Conservation (phyloP, 1,140 invertebrate genomes). For the Gonioctena quinquepunctata region DNA sequence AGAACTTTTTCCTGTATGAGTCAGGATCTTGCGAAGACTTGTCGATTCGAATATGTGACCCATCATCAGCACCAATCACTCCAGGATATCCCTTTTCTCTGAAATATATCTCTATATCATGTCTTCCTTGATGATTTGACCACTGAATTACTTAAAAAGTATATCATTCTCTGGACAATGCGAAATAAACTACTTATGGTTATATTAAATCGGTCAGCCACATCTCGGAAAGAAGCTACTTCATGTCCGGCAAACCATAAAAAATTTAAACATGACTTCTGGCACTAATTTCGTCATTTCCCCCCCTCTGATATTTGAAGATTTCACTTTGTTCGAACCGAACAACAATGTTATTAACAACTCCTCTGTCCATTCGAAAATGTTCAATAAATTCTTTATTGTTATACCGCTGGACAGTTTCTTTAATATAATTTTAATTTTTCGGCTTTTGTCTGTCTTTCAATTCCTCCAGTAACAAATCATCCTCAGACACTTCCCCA, state of each 20-base stretch:
- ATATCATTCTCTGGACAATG: background rate
- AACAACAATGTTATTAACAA: too few species aligned
- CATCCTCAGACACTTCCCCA: too few species aligned
- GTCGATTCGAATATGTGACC: constrained; percentile 38
- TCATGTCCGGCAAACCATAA: background rate
- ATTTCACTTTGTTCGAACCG: too few species aligned
- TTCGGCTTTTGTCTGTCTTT: too few species aligned
- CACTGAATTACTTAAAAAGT: background rate
- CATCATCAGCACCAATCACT: constrained; percentile 35
- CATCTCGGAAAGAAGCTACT: background rate
- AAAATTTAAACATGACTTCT: background rate
- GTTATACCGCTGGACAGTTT: too few species aligned
- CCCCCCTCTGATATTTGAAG: too few species aligned
- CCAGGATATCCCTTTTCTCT: constrained; percentile 21
- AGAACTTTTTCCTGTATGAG: constrained; percentile 35
- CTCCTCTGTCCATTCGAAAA: too few species aligned
- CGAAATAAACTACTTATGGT: background rate
- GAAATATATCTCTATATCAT: background rate
- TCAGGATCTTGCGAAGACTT: constrained; percentile 31
- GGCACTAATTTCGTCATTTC: background rate
- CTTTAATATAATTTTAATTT: too few species aligned
- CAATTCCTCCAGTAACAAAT: too few species aligned
- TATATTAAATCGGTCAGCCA: background rate
- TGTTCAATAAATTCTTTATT: too few species aligned
- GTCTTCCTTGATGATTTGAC: background rate